phyloP scores from a whole-genome alignment of 2,888 invertebrate species.

The Nomada fucata region DNA sequence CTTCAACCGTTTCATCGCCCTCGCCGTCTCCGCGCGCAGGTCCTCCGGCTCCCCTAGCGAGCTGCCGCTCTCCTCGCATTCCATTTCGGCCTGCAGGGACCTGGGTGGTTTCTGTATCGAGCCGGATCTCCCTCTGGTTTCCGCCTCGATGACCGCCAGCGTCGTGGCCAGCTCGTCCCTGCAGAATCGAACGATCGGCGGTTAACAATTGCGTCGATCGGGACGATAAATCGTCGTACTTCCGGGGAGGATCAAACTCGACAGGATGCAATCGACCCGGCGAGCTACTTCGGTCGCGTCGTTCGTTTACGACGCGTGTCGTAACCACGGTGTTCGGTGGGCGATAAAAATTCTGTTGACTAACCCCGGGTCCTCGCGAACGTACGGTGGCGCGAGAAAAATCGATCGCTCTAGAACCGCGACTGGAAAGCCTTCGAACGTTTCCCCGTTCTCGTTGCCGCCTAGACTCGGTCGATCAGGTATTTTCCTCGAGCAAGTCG shows the following conservation, averaged over 20 bases:
- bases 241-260: not conserved
- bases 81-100: conserved; percentile 96
- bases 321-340: not conserved
- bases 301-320: not conserved
- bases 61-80: conserved; percentile 89
- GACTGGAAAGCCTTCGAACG: conserved; percentile 7
- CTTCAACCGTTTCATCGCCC: conserved; percentile 88
- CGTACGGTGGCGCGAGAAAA: not conserved
- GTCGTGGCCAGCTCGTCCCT: conserved; percentile 81
- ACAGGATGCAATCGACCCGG: not conserved
- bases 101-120: conserved; percentile 85
- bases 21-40: conserved; percentile 85
- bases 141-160: conserved; percentile 84
- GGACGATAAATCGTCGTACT: not conserved
- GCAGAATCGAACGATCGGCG: conserved; percentile 5
- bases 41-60: conserved; percentile 85
- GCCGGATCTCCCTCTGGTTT: conserved; percentile 80
- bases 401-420: not conserved
- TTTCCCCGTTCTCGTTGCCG: conserved; percentile 19
- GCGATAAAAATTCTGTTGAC: conserved; percentile 13
- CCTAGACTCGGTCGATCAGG: conserved; percentile 6
- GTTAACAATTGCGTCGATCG: too few relatives aligned
- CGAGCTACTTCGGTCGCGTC: too few relatives aligned
- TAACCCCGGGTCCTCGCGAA: not conserved
- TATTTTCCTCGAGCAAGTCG: not conserved